Conservation (phyloP, 1,140 invertebrate genomes). For the Ridgeia piscesae region DNA sequence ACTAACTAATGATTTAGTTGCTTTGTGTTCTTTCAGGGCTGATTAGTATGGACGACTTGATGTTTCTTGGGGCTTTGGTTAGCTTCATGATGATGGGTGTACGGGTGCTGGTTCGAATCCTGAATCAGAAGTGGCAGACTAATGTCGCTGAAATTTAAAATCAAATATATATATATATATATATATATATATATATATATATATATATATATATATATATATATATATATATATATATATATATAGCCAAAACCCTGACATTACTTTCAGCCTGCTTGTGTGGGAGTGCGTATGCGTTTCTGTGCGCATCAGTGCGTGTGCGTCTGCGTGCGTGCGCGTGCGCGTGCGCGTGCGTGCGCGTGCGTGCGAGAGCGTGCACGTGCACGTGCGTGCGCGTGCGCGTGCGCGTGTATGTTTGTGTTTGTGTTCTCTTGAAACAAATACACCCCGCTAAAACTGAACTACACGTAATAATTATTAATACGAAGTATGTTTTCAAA, state of each 20-base stretch:
- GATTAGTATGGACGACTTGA: not conserved
- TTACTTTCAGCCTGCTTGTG: no score
- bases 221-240: not conserved
- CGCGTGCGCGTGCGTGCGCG: not conserved
- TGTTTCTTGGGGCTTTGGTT: not conserved
- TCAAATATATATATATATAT: no score
- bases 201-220: no score
- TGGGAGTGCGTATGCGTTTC: not conserved
- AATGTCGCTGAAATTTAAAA: not conserved
- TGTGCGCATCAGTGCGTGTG: not conserved
- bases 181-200: no score
- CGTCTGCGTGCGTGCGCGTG: not conserved
- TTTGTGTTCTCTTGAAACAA: not conserved
- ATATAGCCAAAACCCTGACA: slow-evolving; percentile 9
- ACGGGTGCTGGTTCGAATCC: not conserved
- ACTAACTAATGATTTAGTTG: not conserved
- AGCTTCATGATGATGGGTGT: not conserved
- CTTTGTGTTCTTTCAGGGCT: not conserved
- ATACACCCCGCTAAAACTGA: not conserved
- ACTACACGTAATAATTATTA: not conserved
- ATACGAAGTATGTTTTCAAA: not conserved
- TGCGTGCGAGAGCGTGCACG: not conserved
- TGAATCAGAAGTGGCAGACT: not conserved
- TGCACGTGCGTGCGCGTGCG: not conserved
- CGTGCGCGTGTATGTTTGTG: not conserved